These are phyloP conservation scores for Orthonevra nobilis DNA, from an alignment of 2,888 invertebrate genomes.

Conservation along the genomic window DNA sequence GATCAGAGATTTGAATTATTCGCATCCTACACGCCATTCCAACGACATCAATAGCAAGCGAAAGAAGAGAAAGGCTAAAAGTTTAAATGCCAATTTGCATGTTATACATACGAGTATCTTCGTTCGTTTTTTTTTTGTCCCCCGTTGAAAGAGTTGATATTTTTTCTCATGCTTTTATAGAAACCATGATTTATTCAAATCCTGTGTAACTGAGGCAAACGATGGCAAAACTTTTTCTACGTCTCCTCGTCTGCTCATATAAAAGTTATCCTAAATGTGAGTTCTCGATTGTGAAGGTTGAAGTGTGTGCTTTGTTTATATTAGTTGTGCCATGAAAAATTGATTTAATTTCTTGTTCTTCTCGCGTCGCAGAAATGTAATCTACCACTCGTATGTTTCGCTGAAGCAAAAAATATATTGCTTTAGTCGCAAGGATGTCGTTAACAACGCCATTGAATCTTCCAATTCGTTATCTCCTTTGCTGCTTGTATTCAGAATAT, in stretches of 20 bases:
- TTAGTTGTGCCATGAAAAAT: constrained; percentile 2
- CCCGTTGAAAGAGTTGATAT: too few relatives aligned
- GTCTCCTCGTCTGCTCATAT: background rate
- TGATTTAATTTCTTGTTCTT: constrained; percentile 18
- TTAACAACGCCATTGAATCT: background rate
- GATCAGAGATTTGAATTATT: too few relatives aligned
- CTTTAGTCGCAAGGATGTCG: background rate
- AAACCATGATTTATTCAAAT: constrained; percentile 25
- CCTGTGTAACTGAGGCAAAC: constrained; percentile 16
- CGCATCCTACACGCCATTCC: too few relatives aligned
- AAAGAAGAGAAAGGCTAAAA: too few relatives aligned
- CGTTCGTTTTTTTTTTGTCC: too few relatives aligned
- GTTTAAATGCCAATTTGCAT: constrained; percentile 22
- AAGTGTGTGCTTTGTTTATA: constrained; percentile 2
- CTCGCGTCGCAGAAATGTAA: background rate
- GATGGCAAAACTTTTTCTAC: constrained; percentile 10
- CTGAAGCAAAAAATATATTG: constrained; percentile 1
- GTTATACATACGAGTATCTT: too few relatives aligned
- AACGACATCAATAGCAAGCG: too few relatives aligned
- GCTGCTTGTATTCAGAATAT: too few relatives aligned
- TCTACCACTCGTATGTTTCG: background rate
- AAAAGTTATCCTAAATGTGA: too few relatives aligned
- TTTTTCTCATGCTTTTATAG: constrained; percentile 14
- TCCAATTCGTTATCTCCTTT: background rate
- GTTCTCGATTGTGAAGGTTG: background rate